Percentiles rank a stretch among this genome's conserved stretches.
phyloP scores from a whole-genome alignment of 2,888 invertebrate species.

The Serripes groenlandicus region DNA sequence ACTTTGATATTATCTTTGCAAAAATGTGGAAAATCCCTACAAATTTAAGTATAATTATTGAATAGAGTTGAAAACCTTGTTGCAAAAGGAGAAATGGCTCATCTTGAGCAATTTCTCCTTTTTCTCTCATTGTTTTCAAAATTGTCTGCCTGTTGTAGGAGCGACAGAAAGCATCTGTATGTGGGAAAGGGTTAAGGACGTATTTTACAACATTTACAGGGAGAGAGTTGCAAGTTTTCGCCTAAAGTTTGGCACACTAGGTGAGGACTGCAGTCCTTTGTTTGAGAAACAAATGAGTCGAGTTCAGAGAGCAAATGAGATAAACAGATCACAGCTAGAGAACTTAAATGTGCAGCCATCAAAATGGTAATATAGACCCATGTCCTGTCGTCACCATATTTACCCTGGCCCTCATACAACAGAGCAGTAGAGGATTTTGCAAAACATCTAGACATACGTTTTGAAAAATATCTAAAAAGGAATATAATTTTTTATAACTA shows the following conservation, averaged over 20 bases:
- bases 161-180: background rate
- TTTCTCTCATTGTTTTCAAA: background rate
- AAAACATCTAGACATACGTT: no score
- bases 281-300: constrained; percentile 63
- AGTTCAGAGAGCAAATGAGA: constrained; percentile 55
- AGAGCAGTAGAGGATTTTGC: no score
- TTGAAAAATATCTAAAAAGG: no score
- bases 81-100: background rate
- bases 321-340: constrained; percentile 61
- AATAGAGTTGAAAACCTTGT: background rate
- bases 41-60: no score
- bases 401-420: no score
- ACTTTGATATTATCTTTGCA: no score
- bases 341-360: constrained; percentile 70
- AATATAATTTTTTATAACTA: no score
- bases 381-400: no score
- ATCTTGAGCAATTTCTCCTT: background rate
- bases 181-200: background rate
- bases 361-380: constrained; percentile 72
- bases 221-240: constrained; percentile 67
- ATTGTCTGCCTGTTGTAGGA: background rate
- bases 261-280: constrained; percentile 59
- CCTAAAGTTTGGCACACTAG: constrained; percentile 66
- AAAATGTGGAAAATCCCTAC: no score
- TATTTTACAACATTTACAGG: constrained; percentile 47